phyloP scores from a whole-genome alignment of 2,888 invertebrate species.

The Hofmannophila pseudospretella region DNA sequence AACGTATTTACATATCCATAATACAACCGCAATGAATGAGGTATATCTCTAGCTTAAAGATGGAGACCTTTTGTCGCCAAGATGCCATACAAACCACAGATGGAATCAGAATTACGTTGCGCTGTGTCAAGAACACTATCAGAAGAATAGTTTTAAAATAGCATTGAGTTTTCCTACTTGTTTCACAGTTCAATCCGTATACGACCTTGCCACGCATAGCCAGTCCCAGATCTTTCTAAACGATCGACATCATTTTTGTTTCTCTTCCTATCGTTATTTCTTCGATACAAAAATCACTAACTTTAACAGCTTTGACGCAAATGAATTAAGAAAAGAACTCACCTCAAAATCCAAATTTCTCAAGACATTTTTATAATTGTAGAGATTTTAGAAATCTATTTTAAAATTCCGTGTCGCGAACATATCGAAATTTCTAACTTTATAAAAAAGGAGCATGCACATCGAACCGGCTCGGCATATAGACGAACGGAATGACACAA shows the following conservation, averaged over 20 bases:
- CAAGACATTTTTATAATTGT: too few relatives aligned
- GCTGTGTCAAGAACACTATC: conserved; percentile 1
- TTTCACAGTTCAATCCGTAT: conserved; percentile 11
- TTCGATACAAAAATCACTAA: too few relatives aligned
- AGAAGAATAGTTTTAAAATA: conserved; percentile 9
- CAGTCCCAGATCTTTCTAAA: conserved; percentile 4
- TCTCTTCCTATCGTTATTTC: not conserved
- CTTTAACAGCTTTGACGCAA: not conserved
- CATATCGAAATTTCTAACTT: too few relatives aligned
- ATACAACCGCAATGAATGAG: too few relatives aligned
- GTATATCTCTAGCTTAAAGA: too few relatives aligned
- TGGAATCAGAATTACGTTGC: not conserved
- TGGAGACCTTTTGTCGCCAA: not conserved
- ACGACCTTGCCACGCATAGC: conserved; percentile 13
- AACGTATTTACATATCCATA: too few relatives aligned
- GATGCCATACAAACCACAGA: not conserved
- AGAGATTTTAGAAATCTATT: too few relatives aligned
- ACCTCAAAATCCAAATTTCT: too few relatives aligned
- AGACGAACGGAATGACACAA: not conserved
- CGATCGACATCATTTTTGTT: not conserved
- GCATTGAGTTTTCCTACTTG: conserved; percentile 10
- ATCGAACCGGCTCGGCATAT: too few relatives aligned
- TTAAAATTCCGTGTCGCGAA: too few relatives aligned
- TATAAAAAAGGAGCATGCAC: too few relatives aligned
- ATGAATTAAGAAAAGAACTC: not conserved